These are phyloP conservation scores for Drosophila arawakana DNA, from an alignment of 1,140 invertebrate genomes.

Conservation along the genomic window DNA sequence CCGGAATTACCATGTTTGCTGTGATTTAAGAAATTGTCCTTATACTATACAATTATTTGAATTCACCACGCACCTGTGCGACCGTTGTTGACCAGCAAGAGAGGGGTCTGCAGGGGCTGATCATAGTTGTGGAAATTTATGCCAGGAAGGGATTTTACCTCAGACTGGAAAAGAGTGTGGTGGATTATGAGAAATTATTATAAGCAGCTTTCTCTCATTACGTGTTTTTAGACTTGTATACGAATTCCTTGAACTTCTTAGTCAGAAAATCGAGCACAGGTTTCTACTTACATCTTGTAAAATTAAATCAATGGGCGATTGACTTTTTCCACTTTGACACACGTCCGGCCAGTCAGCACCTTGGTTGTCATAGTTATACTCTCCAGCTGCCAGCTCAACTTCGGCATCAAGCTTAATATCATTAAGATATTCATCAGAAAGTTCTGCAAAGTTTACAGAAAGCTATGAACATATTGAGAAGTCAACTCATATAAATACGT, in stretches of 20 bases:
- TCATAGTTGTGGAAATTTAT: conserved; percentile 60
- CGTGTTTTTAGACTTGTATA: too few relatives aligned
- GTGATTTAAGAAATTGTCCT: not conserved
- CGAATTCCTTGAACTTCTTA: too few relatives aligned
- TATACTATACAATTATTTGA: not conserved
- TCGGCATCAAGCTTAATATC: conserved; percentile 41
- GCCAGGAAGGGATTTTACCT: conserved; percentile 22
- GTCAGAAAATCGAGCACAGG: too few relatives aligned
- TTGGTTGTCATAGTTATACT: conserved; percentile 69
- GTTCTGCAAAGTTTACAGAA: conserved; percentile 18
- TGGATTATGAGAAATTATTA: too few relatives aligned
- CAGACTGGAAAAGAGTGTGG: conserved; percentile 14
- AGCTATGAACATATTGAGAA: not conserved
- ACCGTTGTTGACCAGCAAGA: conserved; percentile 60
- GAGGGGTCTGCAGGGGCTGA: conserved; percentile 40
- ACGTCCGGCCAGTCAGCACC: conserved; percentile 65
- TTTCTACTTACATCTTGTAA: conserved; percentile 32
- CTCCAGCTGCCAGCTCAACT: conserved; percentile 38
- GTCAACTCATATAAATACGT: not conserved
- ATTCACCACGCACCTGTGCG: conserved; percentile 53
- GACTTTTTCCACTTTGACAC: conserved; percentile 37
- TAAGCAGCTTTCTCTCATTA: too few relatives aligned
- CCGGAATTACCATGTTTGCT: conserved; percentile 60
- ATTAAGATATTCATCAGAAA: conserved; percentile 40
- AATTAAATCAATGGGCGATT: conserved; percentile 58